phyloP scores from a whole-genome alignment of 2,797 vertebrate genomes.

The Enteromius afrohamiltoni region DNA sequence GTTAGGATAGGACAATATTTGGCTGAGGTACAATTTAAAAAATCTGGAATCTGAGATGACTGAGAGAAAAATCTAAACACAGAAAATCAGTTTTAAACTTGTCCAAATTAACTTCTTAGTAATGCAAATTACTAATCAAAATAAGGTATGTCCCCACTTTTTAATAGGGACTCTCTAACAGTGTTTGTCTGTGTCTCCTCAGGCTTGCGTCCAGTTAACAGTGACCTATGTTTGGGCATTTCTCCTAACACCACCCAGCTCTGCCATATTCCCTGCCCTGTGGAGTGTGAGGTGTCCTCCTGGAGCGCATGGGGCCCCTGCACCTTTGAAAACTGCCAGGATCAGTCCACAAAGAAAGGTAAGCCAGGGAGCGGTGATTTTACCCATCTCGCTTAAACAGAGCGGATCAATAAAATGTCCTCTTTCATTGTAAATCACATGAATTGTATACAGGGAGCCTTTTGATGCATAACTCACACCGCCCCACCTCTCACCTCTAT shows the following conservation, averaged over 20 bases:
- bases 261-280: conserved; percentile 91
- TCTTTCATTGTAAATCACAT: conserved; percentile 29
- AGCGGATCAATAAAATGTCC: conserved; percentile 17
- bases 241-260: conserved; percentile 88
- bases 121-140: too few species aligned
- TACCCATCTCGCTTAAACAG: conserved; percentile 10
- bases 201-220: conserved; percentile 89
- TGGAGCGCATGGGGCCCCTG: conserved; percentile 98
- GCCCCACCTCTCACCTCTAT: conserved; percentile 42
- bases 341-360: conserved; percentile 94
- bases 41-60: too few species aligned
- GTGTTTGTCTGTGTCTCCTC: conserved; percentile 44
- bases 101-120: too few species aligned
- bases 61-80: too few species aligned
- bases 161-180: not conserved
- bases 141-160: not conserved
- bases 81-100: too few species aligned
- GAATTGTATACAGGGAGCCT: conserved; percentile 29
- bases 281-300: conserved; percentile 88
- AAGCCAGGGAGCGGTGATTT: not conserved
- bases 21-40: too few species aligned
- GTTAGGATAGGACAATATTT: too few species aligned
- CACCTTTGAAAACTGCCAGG: conserved; percentile 91
- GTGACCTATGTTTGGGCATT: conserved; percentile 81
- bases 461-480: conserved; percentile 32